Base-by-base conservation (phyloP, 2,888 invertebrate genomes). In the Diarsia rubi region DNA sequence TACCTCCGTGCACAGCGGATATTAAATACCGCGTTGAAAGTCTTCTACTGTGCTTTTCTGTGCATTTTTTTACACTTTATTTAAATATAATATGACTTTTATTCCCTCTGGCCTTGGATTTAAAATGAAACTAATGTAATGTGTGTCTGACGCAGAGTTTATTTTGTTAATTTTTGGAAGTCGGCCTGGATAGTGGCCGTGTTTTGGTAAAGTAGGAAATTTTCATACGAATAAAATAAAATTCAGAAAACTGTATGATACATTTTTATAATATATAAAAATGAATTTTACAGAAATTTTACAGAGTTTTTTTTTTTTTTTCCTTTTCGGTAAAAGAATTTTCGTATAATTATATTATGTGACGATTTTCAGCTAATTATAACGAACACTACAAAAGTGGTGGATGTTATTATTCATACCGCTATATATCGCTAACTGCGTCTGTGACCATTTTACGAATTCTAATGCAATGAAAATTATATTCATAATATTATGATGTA, bases 21-120 rank as follows among this genome's bases (percentile, higher is more conserved):
- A 75, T 75, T 65, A 47, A 42, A 75, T 42, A 42, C 45, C 14
- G 0, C 4, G 14, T 65, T 12, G 19, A 37, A 54, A 4, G 42
- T 2, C 4, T 47, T 44, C 47, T n/a, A 37, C 21, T 21, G 27
- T 14, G 12, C 16, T 37, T 75, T 27, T 44, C 12, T 16, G n/a
- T n/a, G 54, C 37, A 54, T 62, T 11, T 1, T 24, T 16, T 62
- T 74, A 16, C 49, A 42, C 3, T 24, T 0, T 47, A 37, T 37
- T 24, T n/a, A 21, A 27, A 65, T 6, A 27, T 57, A 27, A 65
- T 6, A 27, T 57, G 37, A 47, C 6, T 11, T 27, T 8, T 19
- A 74, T 57, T 64, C 44, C n/a, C 44, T 21, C 3, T 71, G 8
- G 19, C 24, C 19, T n/a, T 16, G 12, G 24, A 21, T 31, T 14